These are phyloP conservation scores for Dicyrtomina minuta DNA, from an alignment of 2,888 invertebrate species.

Conservation along the genomic window DNA sequence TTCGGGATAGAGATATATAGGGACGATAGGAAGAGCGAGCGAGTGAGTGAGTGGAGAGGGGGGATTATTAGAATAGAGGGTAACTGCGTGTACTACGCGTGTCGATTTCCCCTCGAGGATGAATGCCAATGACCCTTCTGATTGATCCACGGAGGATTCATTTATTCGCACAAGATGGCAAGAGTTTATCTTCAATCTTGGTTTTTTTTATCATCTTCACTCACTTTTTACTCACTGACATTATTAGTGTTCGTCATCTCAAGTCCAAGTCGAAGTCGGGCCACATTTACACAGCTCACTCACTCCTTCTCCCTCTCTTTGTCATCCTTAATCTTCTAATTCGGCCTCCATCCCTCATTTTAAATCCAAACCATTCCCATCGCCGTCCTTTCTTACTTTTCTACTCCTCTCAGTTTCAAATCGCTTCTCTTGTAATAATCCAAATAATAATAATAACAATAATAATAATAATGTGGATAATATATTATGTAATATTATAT, in stretches of 20 bases:
- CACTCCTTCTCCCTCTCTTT: not conserved
- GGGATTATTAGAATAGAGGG: constrained; percentile 18
- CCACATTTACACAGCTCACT: no score
- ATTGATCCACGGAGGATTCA: constrained; percentile 45
- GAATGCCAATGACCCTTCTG: constrained; percentile 53
- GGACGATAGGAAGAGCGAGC: not conserved
- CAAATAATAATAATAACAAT: no score
- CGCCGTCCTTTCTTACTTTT: no score
- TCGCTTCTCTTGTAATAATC: no score
- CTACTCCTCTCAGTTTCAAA: no score
- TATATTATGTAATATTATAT: no score
- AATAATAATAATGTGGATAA: no score
- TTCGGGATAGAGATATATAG: no score
- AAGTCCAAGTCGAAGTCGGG: no score
- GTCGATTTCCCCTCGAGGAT: constrained; percentile 46
- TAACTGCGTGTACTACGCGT: constrained; percentile 39
- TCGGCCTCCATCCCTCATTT: no score
- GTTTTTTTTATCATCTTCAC: constrained; percentile 14
- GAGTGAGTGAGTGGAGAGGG: constrained; percentile 4
- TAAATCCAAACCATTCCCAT: no score
- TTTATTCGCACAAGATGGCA: constrained; percentile 34
- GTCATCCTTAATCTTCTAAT: not conserved
- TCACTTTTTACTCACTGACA: not conserved
- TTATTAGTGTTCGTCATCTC: not conserved
- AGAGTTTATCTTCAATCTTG: constrained; percentile 24